Evolutionary conservation across 1,140 invertebrate species (phyloP), one percentile per base, ranked within the genome.

Genomic region (Thrips palmi): DNA sequence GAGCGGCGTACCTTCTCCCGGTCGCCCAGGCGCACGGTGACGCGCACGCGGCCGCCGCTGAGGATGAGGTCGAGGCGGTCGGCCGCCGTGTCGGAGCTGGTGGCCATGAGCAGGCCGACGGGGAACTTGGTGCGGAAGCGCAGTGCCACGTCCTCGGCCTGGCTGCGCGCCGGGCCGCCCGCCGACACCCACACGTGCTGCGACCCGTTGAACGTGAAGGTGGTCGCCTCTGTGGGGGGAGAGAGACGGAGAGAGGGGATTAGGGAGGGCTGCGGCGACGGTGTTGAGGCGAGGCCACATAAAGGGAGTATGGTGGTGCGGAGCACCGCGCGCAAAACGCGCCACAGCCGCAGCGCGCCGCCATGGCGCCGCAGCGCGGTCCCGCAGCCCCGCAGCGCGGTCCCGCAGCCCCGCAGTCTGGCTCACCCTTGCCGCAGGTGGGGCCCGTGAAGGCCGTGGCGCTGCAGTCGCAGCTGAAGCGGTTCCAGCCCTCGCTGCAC

Each of bases 401-500:
- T n/a, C n/a, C n/a, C n/a, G n/a, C n/a, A n/a, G n/a, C n/a, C n/a
- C n/a, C n/a, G n/a, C n/a, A n/a, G n/a, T n/a, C n/a, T n/a, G n/a
- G 47, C 50, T 57, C 54, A 83, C 80, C 78, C 65, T 88, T 74
- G 36, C 81, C 82, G 63, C 93, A 97, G 2, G 78, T 92, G 1
- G 84, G 78, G 25, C 93, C 93, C 1, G 76, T 82, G 54, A 78
- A 97, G 41, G 75, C 66, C 0, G 92, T 97, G 4, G 69, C 67
- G 6, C 84, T 77, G 57, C 93, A 98, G 58, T 97, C 91, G 57
- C 94, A 98, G 30, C 89, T 70, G 51, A 89, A 91, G 43, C 92
- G 68, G 58, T 96, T 94, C 88, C 92, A 96, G 4, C 91, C 93
- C 58, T 96, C 88, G 10, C 70, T 59, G 58, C 94, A 98, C 20